These are phyloP conservation scores for Oxyura jamaicensis DNA, from an alignment of 2,113 vertebrate species.

Conservation along the genomic window DNA sequence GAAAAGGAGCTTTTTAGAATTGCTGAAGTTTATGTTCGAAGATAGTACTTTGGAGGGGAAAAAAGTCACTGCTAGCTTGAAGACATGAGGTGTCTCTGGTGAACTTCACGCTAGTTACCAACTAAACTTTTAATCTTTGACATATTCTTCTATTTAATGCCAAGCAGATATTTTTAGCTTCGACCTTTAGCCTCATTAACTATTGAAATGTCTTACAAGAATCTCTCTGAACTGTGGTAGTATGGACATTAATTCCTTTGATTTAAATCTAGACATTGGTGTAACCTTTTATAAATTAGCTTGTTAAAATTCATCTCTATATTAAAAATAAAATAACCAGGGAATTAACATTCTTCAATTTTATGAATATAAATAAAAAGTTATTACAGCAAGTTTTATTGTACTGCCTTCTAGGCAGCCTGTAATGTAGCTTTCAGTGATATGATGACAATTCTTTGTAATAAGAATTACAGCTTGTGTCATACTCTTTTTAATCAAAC, in stretches of 20 bases:
- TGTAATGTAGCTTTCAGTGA: background rate
- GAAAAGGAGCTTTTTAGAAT: background rate
- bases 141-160: conserved; percentile 2
- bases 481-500: background rate
- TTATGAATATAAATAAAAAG: conserved; percentile 59
- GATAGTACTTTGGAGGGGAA: background rate
- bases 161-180: background rate
- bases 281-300: conserved; percentile 52
- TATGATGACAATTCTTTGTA: background rate
- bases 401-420: background rate
- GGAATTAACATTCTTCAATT: conserved; percentile 23
- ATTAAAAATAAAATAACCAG: conserved; percentile 33
- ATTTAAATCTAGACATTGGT: conserved; percentile 45
- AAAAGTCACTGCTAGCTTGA: background rate
- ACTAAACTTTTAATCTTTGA: conserved; percentile 2
- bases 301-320: conserved; percentile 55
- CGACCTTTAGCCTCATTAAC: conserved; percentile 47
- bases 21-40: background rate
- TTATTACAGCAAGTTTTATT: conserved; percentile 25
- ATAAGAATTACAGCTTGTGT: background rate
- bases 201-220: background rate
- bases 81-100: background rate
- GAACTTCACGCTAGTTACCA: background rate
- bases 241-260: conserved; percentile 7
- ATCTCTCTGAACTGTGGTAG: conserved; percentile 11